Percentiles rank a stretch among this genome's conserved stretches.
phyloP scores from a whole-genome alignment of 2,888 invertebrate species.

The Fragum fragum region DNA sequence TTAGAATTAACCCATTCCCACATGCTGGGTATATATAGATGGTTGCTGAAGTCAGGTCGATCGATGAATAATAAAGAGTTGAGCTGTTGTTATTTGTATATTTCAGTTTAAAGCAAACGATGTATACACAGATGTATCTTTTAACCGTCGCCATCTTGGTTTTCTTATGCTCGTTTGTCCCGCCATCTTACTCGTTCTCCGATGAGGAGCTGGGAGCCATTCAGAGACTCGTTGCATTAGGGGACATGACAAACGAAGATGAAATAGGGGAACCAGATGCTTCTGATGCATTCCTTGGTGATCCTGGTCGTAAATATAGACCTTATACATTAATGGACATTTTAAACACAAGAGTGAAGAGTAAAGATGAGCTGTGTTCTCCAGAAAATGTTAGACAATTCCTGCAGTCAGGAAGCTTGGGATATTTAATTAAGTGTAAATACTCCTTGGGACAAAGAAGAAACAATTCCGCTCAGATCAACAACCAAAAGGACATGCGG shows the following conservation, averaged over 20 bases:
- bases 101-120: background rate
- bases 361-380: slow-evolving; percentile 41
- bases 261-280: background rate
- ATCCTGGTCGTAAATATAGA: background rate
- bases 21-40: too few species aligned
- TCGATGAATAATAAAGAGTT: too few species aligned
- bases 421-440: slow-evolving; percentile 28
- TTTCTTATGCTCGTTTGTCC: background rate
- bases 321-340: slow-evolving; percentile 35
- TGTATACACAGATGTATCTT: background rate
- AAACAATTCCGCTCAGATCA: background rate
- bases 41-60: too few species aligned
- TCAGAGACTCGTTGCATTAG: slow-evolving; percentile 7
- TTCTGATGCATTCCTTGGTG: slow-evolving; percentile 5
- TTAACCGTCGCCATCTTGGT: background rate
- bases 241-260: background rate
- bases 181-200: background rate
- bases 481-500: background rate
- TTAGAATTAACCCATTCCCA: too few species aligned
- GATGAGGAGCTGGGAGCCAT: slow-evolving; percentile 21
- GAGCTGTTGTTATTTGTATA: background rate
- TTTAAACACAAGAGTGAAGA: slow-evolving; percentile 44
- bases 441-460: background rate
- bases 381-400: slow-evolving; percentile 44
- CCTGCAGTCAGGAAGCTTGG: slow-evolving; percentile 35